Conservation (phyloP, 2,113 vertebrate species). For the Oreochromis niloticus region DNA sequence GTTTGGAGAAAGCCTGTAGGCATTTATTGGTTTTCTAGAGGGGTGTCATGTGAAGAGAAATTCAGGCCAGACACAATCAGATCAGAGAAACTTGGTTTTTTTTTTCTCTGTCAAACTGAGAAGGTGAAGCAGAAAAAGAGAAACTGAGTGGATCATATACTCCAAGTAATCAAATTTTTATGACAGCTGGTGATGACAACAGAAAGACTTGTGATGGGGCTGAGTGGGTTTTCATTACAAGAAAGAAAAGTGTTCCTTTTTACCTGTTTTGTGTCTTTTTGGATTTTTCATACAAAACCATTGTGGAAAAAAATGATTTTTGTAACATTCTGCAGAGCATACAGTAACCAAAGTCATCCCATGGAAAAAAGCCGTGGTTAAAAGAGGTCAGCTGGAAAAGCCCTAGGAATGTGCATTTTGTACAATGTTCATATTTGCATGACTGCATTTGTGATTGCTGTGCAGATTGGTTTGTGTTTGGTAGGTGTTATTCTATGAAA, state of each 20-base stretch:
- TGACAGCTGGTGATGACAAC: neutral
- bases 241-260: neutral
- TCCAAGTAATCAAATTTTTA: constrained; percentile 2
- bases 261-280: neutral
- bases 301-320: neutral
- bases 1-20: constrained; percentile 1
- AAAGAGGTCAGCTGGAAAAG: neutral
- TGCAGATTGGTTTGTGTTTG: neutral
- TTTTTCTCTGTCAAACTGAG: neutral
- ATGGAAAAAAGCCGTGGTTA: neutral
- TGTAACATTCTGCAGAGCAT: neutral
- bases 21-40: constrained; percentile 11
- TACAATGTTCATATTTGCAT: neutral
- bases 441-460: neutral
- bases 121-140: constrained; percentile 5
- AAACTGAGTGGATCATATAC: constrained; percentile 2
- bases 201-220: neutral
- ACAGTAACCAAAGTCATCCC: neutral
- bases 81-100: neutral
- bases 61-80: constrained; percentile 11
- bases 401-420: neutral
- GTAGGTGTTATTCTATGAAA: neutral
- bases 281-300: neutral
- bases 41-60: neutral
- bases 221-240: neutral